These are phyloP conservation scores for Calypte anna DNA, from an alignment of 2,113 vertebrate genomes.

Conservation along the genomic window DNA sequence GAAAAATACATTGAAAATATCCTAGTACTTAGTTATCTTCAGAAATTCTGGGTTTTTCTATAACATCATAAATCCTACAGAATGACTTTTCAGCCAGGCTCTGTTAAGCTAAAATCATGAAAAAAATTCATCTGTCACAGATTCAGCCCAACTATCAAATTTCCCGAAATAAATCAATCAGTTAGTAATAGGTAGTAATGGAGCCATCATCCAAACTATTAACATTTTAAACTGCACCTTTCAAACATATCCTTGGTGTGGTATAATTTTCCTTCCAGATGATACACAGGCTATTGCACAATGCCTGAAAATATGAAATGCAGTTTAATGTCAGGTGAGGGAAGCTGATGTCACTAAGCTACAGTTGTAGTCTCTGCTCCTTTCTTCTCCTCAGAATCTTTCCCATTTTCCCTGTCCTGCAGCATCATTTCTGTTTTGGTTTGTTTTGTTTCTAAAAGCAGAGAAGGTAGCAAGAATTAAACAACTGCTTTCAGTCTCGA, in stretches of 20 bases:
- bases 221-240: background rate
- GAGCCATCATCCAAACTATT: background rate
- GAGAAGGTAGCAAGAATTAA: background rate
- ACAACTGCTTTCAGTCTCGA: background rate
- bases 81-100: background rate
- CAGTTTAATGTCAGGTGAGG: background rate
- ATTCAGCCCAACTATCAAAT: background rate
- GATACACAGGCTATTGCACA: background rate
- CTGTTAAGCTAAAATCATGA: background rate
- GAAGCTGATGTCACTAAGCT: background rate
- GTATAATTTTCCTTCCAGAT: background rate
- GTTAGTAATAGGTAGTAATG: background rate
- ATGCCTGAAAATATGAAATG: background rate
- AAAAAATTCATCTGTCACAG: background rate
- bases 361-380: fast-evolving
- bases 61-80: background rate
- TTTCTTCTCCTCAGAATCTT: background rate
- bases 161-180: background rate
- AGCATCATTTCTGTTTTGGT: background rate
- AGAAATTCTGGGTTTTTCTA: background rate
- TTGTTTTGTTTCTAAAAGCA: background rate
- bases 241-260: background rate
- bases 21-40: background rate
- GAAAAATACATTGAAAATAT: background rate
- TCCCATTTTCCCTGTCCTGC: background rate